Evolutionary conservation across 2,888 invertebrate species (phyloP).

Genomic region (Petrolisthes cinctipes): DNA sequence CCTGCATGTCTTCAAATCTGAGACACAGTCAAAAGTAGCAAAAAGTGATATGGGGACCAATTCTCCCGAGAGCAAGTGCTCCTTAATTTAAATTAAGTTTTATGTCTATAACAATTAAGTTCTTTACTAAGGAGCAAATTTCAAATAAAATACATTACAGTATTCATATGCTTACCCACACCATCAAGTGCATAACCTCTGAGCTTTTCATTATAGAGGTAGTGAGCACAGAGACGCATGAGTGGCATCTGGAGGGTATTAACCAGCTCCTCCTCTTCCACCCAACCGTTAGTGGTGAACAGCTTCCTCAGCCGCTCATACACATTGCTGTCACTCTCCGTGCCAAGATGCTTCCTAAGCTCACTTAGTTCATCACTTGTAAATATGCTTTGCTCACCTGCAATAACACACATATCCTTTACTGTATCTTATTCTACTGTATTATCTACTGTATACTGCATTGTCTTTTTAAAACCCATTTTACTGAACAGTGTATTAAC

Average conservation of each 20-base stretch:
- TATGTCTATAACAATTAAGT: neutral
- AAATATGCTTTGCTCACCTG: conserved; percentile 55
- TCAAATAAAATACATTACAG: neutral
- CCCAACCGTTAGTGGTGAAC: conserved; percentile 72
- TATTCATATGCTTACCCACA: conserved; percentile 75
- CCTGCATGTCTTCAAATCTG: too few relatives aligned
- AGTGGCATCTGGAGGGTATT: conserved; percentile 72
- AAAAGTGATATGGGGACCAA: too few relatives aligned
- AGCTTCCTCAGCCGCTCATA: conserved; percentile 60
- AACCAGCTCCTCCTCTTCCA: conserved; percentile 70
- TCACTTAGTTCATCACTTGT: conserved; percentile 33
- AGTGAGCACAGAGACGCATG: conserved; percentile 76
- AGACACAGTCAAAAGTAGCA: too few relatives aligned
- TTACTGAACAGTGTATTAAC: too few relatives aligned
- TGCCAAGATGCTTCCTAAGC: conserved; percentile 14
- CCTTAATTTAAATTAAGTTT: neutral
- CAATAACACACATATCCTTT: conserved; percentile 66
- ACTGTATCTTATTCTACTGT: too few relatives aligned
- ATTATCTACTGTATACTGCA: too few relatives aligned
- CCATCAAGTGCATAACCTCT: conserved; percentile 76
- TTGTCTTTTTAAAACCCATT: too few relatives aligned
- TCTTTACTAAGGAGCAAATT: neutral
- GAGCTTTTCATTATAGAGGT: conserved; percentile 76
- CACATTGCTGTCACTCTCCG: conserved; percentile 22
- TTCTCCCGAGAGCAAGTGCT: too few relatives aligned